A percentile compares a stretch with the other conserved stretches of the same genome.
These are phyloP conservation scores for Sebastes oblongus DNA, from an alignment of 2,797 vertebrate genomes.

Conservation along the genomic window DNA sequence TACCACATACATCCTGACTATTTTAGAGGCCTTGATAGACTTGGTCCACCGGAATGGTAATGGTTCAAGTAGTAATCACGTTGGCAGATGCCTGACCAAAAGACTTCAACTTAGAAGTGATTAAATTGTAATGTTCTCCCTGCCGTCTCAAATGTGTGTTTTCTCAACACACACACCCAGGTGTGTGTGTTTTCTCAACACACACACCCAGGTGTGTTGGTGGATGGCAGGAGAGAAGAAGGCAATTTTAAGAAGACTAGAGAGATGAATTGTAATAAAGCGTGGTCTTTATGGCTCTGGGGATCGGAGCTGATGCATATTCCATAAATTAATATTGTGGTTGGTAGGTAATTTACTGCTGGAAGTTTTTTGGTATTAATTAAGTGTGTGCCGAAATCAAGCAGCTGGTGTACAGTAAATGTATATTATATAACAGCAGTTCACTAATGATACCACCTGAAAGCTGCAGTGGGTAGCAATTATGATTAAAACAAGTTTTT, in stretches of 20 bases:
- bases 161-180: not conserved
- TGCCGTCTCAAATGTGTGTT: not conserved
- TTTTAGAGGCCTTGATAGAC: conserved; percentile 3
- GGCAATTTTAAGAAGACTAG: not conserved
- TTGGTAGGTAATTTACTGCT: not conserved
- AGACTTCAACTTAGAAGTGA: conserved; percentile 33
- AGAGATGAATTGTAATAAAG: not conserved
- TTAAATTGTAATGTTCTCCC: conserved; percentile 28
- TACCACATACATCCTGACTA: not conserved
- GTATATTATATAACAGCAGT: not conserved
- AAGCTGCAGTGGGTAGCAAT: no score
- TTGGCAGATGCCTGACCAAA: conserved; percentile 27
- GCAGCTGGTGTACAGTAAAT: not conserved
- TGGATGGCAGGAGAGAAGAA: not conserved
- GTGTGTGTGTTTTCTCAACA: conserved; percentile 14
- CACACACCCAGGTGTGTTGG: not conserved
- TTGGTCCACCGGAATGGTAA: not conserved
- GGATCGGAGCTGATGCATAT: not conserved
- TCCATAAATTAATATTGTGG: not conserved
- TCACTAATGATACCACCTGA: not conserved
- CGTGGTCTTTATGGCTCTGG: not conserved
- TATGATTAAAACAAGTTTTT: no score
- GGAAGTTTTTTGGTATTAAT: not conserved
- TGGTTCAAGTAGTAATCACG: conserved; percentile 24
- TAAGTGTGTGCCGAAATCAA: not conserved